Base-by-base conservation (phyloP, 2,888 invertebrate genomes). In the Noctuana brunneofusca region DNA sequence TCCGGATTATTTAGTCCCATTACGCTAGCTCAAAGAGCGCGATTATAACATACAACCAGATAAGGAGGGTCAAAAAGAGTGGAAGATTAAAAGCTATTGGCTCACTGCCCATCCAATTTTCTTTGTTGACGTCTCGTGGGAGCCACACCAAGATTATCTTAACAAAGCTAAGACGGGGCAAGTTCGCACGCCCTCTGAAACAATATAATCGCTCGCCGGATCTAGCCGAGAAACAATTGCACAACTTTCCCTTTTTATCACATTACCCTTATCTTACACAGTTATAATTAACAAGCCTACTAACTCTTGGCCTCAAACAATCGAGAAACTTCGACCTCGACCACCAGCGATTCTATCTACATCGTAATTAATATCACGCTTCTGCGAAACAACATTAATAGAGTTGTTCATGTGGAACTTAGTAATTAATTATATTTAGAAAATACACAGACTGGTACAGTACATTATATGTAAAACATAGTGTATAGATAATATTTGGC, bases 31-130 rank as follows among this genome's bases (percentile, higher is more conserved):
- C 74, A 76, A 76, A 80, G 77, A 82, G 82, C 74, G 80, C 76
- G 83, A 88, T 86, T 83, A 88, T 85, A 83, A 80, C 78, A 71
- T 77, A 81, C 81, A 80, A 79, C 76, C 69, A 83, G 87, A 87
- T 87, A 89, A 86, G 78, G 75, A 80, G 81, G 86, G 85, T 85
- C 85, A 86, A 88, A 89, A 87, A 86, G 85, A 86, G 43, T 43
- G 43, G 74, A 78, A 83, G 84, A 89, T 89, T 90, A 89, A 88
- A 87, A 86, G 87, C 84, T 82, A 90, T 89, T 89, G 89, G 88
- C 89, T 80, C 83, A 80, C 87, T 89, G 89, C 90, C 89, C 89
- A 90, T 90, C 89, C 89, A 89, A 91, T 91, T 87, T 90, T 86
- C 89, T 90, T 89, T 90, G 89, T 88, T 89, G 87, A 88, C 81